phyloP scores from a whole-genome alignment of 2,797 vertebrate genomes.

The Pterois miles region DNA sequence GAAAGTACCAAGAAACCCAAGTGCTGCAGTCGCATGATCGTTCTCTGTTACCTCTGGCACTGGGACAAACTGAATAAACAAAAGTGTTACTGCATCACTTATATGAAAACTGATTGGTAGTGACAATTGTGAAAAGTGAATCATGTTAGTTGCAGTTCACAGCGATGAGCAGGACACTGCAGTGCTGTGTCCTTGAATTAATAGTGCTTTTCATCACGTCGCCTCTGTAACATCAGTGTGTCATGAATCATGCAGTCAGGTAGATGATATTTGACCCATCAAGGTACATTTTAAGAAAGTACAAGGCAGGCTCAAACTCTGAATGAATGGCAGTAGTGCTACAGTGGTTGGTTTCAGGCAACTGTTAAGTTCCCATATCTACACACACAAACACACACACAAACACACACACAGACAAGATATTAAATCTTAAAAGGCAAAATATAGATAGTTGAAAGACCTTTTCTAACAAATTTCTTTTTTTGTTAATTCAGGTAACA shows the following conservation, averaged over 20 bases:
- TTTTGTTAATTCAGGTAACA: slow-evolving; percentile 87
- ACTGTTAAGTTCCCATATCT: neutral
- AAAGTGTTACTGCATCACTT: neutral
- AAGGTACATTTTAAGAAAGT: neutral
- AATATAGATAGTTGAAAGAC: neutral
- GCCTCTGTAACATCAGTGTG: neutral
- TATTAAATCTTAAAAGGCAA: neutral
- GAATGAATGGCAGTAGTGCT: neutral
- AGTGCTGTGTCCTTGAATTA: neutral
- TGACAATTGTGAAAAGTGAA: slow-evolving; percentile 2
- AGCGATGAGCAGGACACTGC: neutral
- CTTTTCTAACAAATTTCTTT: slow-evolving; percentile 17
- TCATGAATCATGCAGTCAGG: neutral
- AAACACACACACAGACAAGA: neutral
- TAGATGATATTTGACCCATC: neutral
- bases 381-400: neutral
- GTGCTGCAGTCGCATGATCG: neutral
- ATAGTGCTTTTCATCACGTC: neutral
- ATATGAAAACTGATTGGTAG: neutral
- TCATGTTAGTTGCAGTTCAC: neutral
- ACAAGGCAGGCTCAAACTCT: neutral
- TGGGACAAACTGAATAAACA: neutral
- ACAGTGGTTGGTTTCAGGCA: neutral
- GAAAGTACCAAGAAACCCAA: neutral
- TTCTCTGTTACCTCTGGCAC: neutral